phyloP scores from a whole-genome alignment of 1,140 invertebrate species.

The Andrena cerasifolii region DNA sequence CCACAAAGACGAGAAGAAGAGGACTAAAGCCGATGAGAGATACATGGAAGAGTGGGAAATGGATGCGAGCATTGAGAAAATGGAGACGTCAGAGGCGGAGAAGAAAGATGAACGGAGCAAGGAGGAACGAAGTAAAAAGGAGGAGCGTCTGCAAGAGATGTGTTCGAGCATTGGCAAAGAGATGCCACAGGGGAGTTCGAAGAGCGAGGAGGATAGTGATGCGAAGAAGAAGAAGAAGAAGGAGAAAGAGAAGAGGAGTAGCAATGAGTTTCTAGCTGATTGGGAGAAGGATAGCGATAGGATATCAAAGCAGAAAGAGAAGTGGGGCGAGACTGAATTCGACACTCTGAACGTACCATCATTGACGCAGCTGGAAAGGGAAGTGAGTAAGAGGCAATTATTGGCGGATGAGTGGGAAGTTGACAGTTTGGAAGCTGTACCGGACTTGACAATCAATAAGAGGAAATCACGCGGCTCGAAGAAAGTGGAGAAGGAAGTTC shows the following conservation, averaged over 20 bases:
- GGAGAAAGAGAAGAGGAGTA: conserved; percentile 54
- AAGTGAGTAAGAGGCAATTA: conserved; percentile 65
- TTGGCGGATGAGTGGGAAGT: conserved; percentile 80
- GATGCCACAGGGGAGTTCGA: conserved; percentile 18
- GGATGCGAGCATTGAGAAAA: conserved; percentile 48
- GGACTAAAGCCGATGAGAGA: conserved; percentile 32
- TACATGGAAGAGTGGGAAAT: conserved; percentile 69
- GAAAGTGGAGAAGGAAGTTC: conserved; percentile 74
- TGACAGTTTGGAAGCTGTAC: conserved; percentile 76
- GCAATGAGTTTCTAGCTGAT: conserved; percentile 54
- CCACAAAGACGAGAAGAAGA: conserved; percentile 29
- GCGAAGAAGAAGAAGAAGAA: conserved; percentile 45
- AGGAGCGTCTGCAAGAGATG: conserved; percentile 40
- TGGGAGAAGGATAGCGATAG: conserved; percentile 57
- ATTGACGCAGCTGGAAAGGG: conserved; percentile 75
- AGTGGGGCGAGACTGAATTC: conserved; percentile 76
- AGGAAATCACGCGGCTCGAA: conserved; percentile 54
- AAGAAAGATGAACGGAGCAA: conserved; percentile 52
- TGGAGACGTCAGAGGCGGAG: conserved; percentile 26
- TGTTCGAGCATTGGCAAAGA: conserved; percentile 34
- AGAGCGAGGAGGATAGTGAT: conserved; percentile 51
- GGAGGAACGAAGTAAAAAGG: conserved; percentile 36
- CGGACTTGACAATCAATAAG: conserved; percentile 55
- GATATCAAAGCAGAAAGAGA: conserved; percentile 52
- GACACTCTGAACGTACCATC: conserved; percentile 75